A percentile compares a stretch with the other conserved stretches of the same genome.
These are phyloP conservation scores for Enteromius argenteus DNA, from an alignment of 2,797 vertebrate species.

Conservation along the genomic window DNA sequence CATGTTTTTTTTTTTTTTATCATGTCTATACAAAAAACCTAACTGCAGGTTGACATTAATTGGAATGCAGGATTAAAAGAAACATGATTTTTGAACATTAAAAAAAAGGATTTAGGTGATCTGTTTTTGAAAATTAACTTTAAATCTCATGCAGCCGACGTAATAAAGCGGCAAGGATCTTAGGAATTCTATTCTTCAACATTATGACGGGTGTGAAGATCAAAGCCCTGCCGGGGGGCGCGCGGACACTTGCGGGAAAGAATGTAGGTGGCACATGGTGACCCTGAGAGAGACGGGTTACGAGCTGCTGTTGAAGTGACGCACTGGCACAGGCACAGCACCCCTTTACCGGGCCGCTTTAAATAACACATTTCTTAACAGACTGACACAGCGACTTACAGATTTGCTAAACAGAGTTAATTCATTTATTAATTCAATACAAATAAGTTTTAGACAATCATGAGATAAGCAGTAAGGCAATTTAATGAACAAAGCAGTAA, in stretches of 20 bases:
- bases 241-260: conserved; percentile 43
- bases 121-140: neutral
- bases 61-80: neutral
- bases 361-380: conserved; percentile 57
- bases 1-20: neutral
- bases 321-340: conserved; percentile 52
- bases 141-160: neutral
- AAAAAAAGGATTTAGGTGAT: neutral
- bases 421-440: neutral
- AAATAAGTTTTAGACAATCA: neutral
- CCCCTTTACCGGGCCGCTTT: conserved; percentile 56
- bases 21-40: neutral
- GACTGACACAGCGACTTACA: neutral
- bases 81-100: neutral
- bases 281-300: conserved; percentile 71
- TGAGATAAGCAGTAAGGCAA: neutral
- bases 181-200: conserved; percentile 2
- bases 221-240: conserved; percentile 67
- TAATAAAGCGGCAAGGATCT: neutral
- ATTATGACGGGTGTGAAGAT: conserved; percentile 63
- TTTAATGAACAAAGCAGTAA: neutral
- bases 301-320: conserved; percentile 73
- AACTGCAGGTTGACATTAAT: neutral
- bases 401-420: neutral
- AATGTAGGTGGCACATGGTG: conserved; percentile 68